A percentile compares a stretch with the other conserved stretches of the same genome.
These are phyloP conservation scores for Alectoris magna DNA, from an alignment of 2,797 vertebrate genomes.

Conservation along the genomic window DNA sequence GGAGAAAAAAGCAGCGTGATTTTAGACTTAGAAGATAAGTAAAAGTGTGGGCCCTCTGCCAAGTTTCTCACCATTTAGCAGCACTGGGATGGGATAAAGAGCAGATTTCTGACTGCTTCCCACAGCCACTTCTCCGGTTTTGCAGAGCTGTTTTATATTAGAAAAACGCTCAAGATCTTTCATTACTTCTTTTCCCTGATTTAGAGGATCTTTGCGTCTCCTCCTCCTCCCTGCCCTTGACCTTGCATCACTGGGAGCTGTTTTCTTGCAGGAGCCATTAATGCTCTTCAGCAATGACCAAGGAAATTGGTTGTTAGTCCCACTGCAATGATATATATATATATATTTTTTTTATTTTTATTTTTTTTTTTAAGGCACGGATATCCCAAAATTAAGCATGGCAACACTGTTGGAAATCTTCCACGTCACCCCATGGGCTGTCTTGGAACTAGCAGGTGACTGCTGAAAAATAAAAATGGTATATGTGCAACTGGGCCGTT, in stretches of 20 bases:
- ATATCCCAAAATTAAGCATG: not conserved
- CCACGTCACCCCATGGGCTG: not conserved
- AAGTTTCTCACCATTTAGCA: constrained; percentile 70
- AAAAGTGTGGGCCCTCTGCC: constrained; percentile 65
- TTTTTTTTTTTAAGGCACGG: not conserved
- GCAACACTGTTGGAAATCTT: not conserved
- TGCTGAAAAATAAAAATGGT: not conserved
- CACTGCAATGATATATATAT: not conserved
- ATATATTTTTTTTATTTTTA: not conserved
- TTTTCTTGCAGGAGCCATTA: not conserved
- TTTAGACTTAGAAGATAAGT: constrained; percentile 66
- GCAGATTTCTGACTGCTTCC: constrained; percentile 70
- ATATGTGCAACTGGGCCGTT: not conserved
- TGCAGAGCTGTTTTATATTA: constrained; percentile 43
- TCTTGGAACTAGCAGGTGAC: not conserved
- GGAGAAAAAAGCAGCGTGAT: constrained; percentile 13
- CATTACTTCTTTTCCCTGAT: not conserved
- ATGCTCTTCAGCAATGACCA: not conserved
- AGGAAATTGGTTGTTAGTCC: not conserved
- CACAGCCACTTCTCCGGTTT: constrained; percentile 52
- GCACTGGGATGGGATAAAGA: constrained; percentile 64
- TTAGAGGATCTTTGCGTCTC: not conserved
- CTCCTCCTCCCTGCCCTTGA: not conserved
- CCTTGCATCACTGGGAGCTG: not conserved
- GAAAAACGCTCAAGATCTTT: constrained; percentile 44